Evolutionary conservation across 2,113 vertebrate species (phyloP), one percentile per base, ranked within the genome.

Genomic region (Polypterus bichir): DNA sequence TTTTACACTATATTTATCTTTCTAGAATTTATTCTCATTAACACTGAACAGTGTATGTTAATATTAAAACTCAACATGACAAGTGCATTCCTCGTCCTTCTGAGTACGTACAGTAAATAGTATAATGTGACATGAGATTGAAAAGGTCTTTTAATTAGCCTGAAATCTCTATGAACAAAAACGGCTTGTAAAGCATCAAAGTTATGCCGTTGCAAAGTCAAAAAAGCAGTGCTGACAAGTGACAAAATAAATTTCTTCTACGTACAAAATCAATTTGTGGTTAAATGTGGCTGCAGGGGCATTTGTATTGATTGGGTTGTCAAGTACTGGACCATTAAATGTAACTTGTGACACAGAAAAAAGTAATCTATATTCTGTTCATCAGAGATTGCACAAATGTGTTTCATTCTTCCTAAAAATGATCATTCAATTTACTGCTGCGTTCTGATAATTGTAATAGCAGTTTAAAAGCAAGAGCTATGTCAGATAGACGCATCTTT

Each of bases 221-320:
- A n/a, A 57, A 45, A 49, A 6, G 46, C 8, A 6, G 52, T 4
- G 46, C 46, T 59, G 56, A 61, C 55, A 62, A 62, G 49, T 62
- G 55, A 62, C 49, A 62, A 45, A 63, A 59, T 59, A 44, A 58
- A 46, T 47, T 54, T 58, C 58, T 57, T 61, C 54, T 61, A 45
- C n/a, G 59, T 58, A 61, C 54, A 64, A 57, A 57, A 61, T 64
- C 48, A 49, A 60, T 60, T 60, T 58, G 46, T 9, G 45, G 47
- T 55, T 59, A 49, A 44, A 59, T 9, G 51, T 57, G 47, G 44
- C 49, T 62, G 51, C 53, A 47, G 54, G 62, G 48, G 49, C 27
- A 8, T 49, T n/a, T 9, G 49, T 48, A 55, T 64, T 44, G 47
- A 68, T 59, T 51, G 44, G 51, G 8, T 61, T 59, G 60, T 57